Conservation (phyloP, 2,113 vertebrate genomes). For the Lates calcarifer region DNA sequence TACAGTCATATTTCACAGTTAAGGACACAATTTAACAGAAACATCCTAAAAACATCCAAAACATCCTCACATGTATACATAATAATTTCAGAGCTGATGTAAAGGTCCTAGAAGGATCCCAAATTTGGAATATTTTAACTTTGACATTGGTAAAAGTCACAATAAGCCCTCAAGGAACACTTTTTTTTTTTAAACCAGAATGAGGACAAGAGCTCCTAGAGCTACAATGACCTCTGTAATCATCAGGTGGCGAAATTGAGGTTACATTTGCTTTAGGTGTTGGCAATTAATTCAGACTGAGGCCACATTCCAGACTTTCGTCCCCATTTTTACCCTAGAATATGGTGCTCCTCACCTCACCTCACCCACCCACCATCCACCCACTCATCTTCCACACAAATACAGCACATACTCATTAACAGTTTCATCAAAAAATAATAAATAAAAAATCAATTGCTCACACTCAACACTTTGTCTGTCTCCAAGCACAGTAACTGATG, state of each 20-base stretch:
- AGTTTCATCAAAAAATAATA: constrained; percentile 17
- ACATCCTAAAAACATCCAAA: too few relatives aligned
- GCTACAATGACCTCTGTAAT: constrained; percentile 73
- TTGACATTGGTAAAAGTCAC: constrained; percentile 79
- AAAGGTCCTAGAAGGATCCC: constrained; percentile 31
- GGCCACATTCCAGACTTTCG: constrained; percentile 52
- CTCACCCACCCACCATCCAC: constrained; percentile 13
- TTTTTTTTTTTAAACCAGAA: constrained; percentile 46
- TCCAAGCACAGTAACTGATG: background rate
- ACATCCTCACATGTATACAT: constrained; percentile 19
- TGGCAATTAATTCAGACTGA: constrained; percentile 72
- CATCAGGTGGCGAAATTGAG: constrained; percentile 65
- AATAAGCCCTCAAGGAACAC: constrained; percentile 61
- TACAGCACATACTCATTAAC: background rate
- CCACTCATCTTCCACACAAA: constrained; percentile 23
- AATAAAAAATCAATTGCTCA: constrained; percentile 24
- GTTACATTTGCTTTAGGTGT: constrained; percentile 74
- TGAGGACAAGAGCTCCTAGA: constrained; percentile 67
- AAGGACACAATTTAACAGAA: background rate
- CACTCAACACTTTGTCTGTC: constrained; percentile 2
- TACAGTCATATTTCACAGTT: background rate
- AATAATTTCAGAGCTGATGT: constrained; percentile 50
- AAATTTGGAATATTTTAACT: constrained; percentile 58
- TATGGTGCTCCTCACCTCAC: constrained; percentile 22
- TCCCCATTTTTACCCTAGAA: constrained; percentile 55